Evolutionary conservation across 2,888 invertebrate species (phyloP).

Genomic region (Drosophila lacicola): DNA sequence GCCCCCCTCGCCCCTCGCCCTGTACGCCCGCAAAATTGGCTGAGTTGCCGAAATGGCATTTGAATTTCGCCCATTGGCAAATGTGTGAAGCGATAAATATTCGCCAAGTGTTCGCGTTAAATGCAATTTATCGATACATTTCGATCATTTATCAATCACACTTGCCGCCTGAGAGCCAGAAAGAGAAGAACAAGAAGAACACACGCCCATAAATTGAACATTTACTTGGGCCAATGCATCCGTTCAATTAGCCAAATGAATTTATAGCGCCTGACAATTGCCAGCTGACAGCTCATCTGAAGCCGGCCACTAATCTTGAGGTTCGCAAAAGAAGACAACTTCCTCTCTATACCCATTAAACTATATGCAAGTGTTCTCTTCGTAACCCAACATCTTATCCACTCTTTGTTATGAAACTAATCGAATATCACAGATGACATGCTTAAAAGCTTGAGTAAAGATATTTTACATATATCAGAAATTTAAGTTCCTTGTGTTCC

Average conservation of each 20-base stretch:
- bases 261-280: conserved; percentile 1
- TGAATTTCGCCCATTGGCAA: conserved; percentile 36
- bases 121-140: conserved; percentile 63
- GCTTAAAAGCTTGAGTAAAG: too few species aligned
- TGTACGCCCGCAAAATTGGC: neutral
- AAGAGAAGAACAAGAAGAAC: neutral
- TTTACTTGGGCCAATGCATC: conserved; percentile 1
- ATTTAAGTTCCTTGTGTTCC: too few species aligned
- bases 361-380: too few species aligned
- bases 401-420: too few species aligned
- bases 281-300: neutral
- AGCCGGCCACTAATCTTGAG: neutral
- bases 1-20: neutral
- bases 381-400: too few species aligned
- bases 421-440: too few species aligned
- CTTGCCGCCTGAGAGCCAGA: neutral
- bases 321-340: too few species aligned
- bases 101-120: conserved; percentile 30
- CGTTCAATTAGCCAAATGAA: conserved; percentile 23
- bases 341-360: too few species aligned
- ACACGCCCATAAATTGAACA: conserved; percentile 34
- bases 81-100: conserved; percentile 37
- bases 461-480: too few species aligned
- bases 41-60: conserved; percentile 38
- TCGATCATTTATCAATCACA: conserved; percentile 61